Base-by-base conservation (phyloP, 2,797 vertebrate genomes). In the Heterohyrax brucei region DNA sequence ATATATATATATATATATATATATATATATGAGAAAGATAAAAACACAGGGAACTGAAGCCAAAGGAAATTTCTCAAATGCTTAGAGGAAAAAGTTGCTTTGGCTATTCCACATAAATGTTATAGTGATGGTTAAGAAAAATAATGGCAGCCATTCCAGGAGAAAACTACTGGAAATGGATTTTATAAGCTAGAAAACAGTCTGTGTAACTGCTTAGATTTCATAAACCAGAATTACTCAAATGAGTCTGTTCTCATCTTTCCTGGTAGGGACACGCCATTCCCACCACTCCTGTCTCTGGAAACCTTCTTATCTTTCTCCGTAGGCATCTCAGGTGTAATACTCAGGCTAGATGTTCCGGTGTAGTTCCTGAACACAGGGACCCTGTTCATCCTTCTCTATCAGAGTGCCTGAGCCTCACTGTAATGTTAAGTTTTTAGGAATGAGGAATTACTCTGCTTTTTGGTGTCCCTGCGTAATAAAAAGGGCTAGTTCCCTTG, bases 61-160 rank as follows among this genome's bases (percentile, higher is more conserved):
- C 66, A 50, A 1, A 50, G 48, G 92, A 44, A 3, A 6, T 84
- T 84, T n/a, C 44, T n/a, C 62, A 24, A 85, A 64, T 75, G 53
- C 12, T 19, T 26, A 56, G 4, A 50, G 19, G 46, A n/a, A 83
- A 76, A 61, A 77, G 14, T 14, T 19, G 3, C 19, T 56, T 44
- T 62, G 33, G 10, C 39, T 80, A 66, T 30, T 94, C 44, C 85
- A 7, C 7, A 73, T 68, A 70, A 84, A 56, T 76, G 62, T 8
- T 85, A 70, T 18, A 8, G 5, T 77, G 18, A 93, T 75, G 79
- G 30, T 75, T 89, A 22, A 78, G 77, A 83, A 91, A 93, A 73
- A 61, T n/a, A 89, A 83, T 68, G 30, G 22, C 30, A 48, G 1
- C 46, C 53, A 68, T 68, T 93, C 50, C 39, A 50, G 39, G 18